Conservation (phyloP, 2,113 vertebrate genomes). For the Gymnocephalus cernua region DNA sequence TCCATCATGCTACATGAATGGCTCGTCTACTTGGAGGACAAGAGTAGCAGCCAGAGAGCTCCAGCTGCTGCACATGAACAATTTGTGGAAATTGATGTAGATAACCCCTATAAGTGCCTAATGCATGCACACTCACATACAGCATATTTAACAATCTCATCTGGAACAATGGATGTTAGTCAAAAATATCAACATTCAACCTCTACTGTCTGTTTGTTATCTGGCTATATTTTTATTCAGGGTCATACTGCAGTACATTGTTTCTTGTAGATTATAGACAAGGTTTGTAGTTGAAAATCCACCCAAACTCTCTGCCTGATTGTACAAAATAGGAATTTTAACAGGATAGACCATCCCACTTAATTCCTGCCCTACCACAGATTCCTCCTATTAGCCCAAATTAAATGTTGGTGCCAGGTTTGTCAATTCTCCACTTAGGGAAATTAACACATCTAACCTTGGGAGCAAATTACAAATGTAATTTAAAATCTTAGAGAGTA, state of each 20-base stretch:
- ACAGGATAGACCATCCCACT: not conserved
- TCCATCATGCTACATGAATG: conserved; percentile 50
- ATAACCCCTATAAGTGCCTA: conserved; percentile 53
- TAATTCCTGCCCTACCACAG: not conserved
- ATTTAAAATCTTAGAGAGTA: not conserved
- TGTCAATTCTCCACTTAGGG: not conserved
- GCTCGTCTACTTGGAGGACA: conserved; percentile 36
- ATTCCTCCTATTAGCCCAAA: not conserved
- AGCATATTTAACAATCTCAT: conserved; percentile 39
- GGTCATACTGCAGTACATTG: conserved; percentile 25
- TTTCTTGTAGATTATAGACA: not conserved
- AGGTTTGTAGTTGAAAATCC: not conserved
- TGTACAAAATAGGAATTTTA: not conserved
- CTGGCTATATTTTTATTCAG: conserved; percentile 30
- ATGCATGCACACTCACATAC: conserved; percentile 5
- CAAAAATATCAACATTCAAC: conserved; percentile 32
- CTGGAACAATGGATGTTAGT: conserved; percentile 57
- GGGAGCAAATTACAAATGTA: not conserved
- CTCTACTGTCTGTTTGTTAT: conserved; percentile 42
- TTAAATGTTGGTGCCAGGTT: not conserved
- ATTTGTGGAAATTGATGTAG: conserved; percentile 80
- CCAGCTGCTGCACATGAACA: conserved; percentile 68
- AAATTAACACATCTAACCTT: not conserved
- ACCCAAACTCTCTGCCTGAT: not conserved
- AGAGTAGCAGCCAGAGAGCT: conserved; percentile 34